A percentile compares a stretch with the other conserved stretches of the same genome.
These are phyloP conservation scores for Diadromus collaris DNA, from an alignment of 2,888 invertebrate genomes.

Conservation along the genomic window DNA sequence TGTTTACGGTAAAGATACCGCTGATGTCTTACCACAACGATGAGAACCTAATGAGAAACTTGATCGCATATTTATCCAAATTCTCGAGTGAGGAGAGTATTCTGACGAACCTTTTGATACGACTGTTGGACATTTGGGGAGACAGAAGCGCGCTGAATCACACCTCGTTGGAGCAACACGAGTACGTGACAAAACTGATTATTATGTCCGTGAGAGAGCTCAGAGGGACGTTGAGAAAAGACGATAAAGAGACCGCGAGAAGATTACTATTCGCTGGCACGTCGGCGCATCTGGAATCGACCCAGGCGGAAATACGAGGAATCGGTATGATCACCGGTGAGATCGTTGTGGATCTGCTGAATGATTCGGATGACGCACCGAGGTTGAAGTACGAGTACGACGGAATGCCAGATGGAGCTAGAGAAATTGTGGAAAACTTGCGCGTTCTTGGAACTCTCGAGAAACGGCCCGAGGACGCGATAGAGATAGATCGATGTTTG, in stretches of 20 bases:
- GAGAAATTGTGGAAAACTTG: conserved; percentile 81
- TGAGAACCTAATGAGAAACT: conserved; percentile 82
- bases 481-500: conserved; percentile 24
- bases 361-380: conserved; percentile 79
- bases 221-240: conserved; percentile 65
- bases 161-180: conserved; percentile 86
- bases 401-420: conserved; percentile 81
- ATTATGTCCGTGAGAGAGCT: conserved; percentile 82
- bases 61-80: conserved; percentile 84
- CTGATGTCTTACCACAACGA: conserved; percentile 81
- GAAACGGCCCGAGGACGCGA: conserved; percentile 4
- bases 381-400: conserved; percentile 86
- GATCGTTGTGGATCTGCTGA: conserved; percentile 82
- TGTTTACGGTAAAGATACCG: conserved; percentile 84
- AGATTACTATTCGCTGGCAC: conserved; percentile 84
- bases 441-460: conserved; percentile 67
- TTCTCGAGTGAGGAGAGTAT: conserved; percentile 71
- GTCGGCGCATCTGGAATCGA: conserved; percentile 86
- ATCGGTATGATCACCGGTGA: conserved; percentile 90
- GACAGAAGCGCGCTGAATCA: conserved; percentile 84
- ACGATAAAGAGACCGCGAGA: conserved; percentile 79
- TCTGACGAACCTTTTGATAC: conserved; percentile 80
- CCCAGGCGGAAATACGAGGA: conserved; percentile 83
- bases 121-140: conserved; percentile 86
- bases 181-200: conserved; percentile 86